phyloP scores from a whole-genome alignment of 2,888 invertebrate genomes.

The Drosophila formosana region DNA sequence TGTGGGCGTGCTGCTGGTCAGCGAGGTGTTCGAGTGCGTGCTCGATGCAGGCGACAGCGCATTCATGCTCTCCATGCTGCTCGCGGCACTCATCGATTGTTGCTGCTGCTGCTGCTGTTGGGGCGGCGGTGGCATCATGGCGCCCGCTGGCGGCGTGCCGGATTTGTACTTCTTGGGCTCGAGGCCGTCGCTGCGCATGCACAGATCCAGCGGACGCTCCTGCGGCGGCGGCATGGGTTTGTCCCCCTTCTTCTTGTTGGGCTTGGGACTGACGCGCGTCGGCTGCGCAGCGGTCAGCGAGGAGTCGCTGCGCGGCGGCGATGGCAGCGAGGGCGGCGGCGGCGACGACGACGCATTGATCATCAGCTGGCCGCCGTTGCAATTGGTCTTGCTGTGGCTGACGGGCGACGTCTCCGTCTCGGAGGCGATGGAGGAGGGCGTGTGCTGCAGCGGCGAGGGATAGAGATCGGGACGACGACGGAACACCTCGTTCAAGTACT shows the following conservation, averaged over 20 bases:
- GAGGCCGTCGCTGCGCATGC: slow-evolving; percentile 87
- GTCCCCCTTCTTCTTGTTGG: slow-evolving; percentile 26
- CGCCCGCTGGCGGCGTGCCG: slow-evolving; percentile 66
- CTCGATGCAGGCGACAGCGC: slow-evolving; percentile 66
- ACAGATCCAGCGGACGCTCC: slow-evolving; percentile 94
- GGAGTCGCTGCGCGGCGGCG: slow-evolving; percentile 82
- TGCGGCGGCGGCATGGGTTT: slow-evolving; percentile 87
- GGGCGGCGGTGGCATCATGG: slow-evolving; percentile 81
- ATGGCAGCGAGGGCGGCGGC: slow-evolving; percentile 77
- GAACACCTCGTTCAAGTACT: slow-evolving; percentile 88
- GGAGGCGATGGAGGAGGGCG: slow-evolving; percentile 83
- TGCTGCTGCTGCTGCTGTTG: not conserved
- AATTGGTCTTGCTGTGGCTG: slow-evolving; percentile 43
- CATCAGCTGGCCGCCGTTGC: slow-evolving; percentile 21
- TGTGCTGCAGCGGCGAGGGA: slow-evolving; percentile 82
- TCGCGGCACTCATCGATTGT: slow-evolving; percentile 70
- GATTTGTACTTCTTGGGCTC: slow-evolving; percentile 84
- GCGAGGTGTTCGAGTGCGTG: slow-evolving; percentile 64
- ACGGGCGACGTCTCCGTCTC: slow-evolving; percentile 81
- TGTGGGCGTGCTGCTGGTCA: slow-evolving; percentile 57
- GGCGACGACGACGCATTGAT: slow-evolving; percentile 72
- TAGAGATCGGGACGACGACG: slow-evolving; percentile 88
- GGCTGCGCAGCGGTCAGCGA: slow-evolving; percentile 61
- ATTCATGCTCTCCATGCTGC: slow-evolving; percentile 75
- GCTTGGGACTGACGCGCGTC: not conserved